Conservation (phyloP, 2,888 invertebrate species). For the Metalampra italica region DNA sequence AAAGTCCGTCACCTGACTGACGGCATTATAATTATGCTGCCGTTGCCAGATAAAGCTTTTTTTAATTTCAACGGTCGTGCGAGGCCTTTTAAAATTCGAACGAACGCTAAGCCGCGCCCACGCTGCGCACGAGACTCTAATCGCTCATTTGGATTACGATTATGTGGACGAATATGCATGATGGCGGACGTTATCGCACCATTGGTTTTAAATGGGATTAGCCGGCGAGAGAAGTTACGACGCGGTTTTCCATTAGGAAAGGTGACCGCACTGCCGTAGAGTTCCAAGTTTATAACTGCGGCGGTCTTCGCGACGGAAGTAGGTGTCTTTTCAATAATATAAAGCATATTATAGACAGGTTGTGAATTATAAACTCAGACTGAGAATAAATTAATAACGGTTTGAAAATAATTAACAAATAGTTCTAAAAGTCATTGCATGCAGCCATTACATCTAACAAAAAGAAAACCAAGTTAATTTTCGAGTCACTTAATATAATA, state of each 20-base stretch:
- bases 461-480: too few relatives aligned
- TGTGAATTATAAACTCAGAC: too few relatives aligned
- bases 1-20: constrained; percentile 53
- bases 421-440: too few relatives aligned
- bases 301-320: too few relatives aligned
- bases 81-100: constrained; percentile 23
- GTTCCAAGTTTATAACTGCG: neutral
- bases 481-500: too few relatives aligned
- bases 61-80: constrained; percentile 13
- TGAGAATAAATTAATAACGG: too few relatives aligned
- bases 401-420: too few relatives aligned
- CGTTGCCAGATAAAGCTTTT: constrained; percentile 53
- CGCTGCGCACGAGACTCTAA: constrained; percentile 56
- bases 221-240: constrained; percentile 39
- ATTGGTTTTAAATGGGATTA: constrained; percentile 65
- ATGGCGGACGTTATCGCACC: constrained; percentile 54
- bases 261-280: constrained; percentile 17
- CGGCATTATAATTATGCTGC: constrained; percentile 57
- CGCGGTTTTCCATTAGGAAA: constrained; percentile 17
- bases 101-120: constrained; percentile 60
- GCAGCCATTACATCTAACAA: too few relatives aligned
- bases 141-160: constrained; percentile 69
- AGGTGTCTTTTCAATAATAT: too few relatives aligned
- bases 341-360: too few relatives aligned
- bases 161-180: constrained; percentile 64